These are phyloP conservation scores for Aphidius ervi DNA, from an alignment of 1,140 invertebrate species.

Conservation along the genomic window DNA sequence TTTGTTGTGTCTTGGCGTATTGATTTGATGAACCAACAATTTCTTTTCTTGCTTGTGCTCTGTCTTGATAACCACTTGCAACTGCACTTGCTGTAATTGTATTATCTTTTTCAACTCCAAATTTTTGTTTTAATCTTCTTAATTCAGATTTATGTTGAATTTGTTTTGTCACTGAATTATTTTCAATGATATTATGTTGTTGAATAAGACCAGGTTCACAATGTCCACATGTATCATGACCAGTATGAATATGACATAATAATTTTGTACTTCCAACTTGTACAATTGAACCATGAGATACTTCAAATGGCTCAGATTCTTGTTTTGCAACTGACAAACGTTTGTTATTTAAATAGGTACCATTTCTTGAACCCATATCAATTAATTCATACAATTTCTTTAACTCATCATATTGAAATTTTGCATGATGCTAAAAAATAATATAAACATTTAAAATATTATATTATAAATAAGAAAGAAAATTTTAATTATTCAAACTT, in stretches of 20 bases:
- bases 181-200: constrained; percentile 28
- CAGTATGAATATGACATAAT: constrained; percentile 81
- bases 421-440: constrained; percentile 67
- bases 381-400: constrained; percentile 63
- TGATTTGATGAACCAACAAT: constrained; percentile 78
- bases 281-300: constrained; percentile 73
- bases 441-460: too few relatives aligned
- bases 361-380: constrained; percentile 85
- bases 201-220: constrained; percentile 82
- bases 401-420: constrained; percentile 63
- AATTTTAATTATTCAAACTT: constrained; percentile 9
- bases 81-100: constrained; percentile 41
- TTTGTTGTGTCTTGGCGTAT: constrained; percentile 74
- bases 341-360: constrained; percentile 76
- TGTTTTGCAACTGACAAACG: constrained; percentile 69
- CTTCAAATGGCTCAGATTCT: constrained; percentile 59
- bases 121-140: constrained; percentile 76
- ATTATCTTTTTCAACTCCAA: constrained; percentile 64
- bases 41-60: constrained; percentile 70
- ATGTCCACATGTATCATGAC: constrained; percentile 78
- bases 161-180: constrained; percentile 28
- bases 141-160: constrained; percentile 68
- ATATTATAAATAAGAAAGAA: background rate
- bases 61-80: constrained; percentile 66
- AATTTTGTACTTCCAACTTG: constrained; percentile 71